phyloP scores from a whole-genome alignment of 2,797 vertebrate genomes.

The Orientallactaga sibirica region DNA sequence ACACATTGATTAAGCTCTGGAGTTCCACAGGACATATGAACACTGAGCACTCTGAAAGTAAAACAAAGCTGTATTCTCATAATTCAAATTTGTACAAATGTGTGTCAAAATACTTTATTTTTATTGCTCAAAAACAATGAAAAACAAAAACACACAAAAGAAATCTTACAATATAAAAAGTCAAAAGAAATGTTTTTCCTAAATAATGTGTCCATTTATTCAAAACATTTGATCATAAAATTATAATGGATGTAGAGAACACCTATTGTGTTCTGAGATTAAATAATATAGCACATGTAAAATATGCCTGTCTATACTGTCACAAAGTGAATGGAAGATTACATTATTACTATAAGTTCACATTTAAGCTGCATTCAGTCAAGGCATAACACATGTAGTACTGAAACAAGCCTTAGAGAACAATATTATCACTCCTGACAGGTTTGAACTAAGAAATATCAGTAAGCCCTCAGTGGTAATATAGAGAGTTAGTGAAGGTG shows the following conservation, averaged over 20 bases:
- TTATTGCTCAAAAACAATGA: constrained; percentile 36
- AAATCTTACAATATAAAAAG: not conserved
- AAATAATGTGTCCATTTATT: not conserved
- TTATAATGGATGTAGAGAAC: not conserved
- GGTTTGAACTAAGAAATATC: constrained; percentile 41
- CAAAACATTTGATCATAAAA: not conserved
- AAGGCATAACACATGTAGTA: not conserved
- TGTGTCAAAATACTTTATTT: constrained; percentile 47
- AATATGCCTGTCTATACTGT: not conserved
- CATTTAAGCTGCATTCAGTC: not conserved
- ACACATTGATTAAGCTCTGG: not conserved
- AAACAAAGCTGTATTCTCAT: not conserved
- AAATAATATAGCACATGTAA: not conserved
- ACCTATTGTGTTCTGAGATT: not conserved
- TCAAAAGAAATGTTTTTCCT: constrained; percentile 18
- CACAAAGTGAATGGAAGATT: not conserved
- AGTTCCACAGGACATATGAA: constrained; percentile 40
- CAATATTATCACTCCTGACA: constrained; percentile 34
- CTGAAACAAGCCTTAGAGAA: not conserved
- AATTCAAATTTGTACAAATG: not conserved
- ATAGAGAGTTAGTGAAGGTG: not conserved
- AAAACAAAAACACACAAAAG: constrained; percentile 7
- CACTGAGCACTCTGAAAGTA: constrained; percentile 1
- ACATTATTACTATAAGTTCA: not conserved
- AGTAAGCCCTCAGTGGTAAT: not conserved